A percentile compares a stretch with the other conserved stretches of the same genome.
These are phyloP conservation scores for Lates japonicus DNA, from an alignment of 2,797 vertebrate species.

Conservation along the genomic window DNA sequence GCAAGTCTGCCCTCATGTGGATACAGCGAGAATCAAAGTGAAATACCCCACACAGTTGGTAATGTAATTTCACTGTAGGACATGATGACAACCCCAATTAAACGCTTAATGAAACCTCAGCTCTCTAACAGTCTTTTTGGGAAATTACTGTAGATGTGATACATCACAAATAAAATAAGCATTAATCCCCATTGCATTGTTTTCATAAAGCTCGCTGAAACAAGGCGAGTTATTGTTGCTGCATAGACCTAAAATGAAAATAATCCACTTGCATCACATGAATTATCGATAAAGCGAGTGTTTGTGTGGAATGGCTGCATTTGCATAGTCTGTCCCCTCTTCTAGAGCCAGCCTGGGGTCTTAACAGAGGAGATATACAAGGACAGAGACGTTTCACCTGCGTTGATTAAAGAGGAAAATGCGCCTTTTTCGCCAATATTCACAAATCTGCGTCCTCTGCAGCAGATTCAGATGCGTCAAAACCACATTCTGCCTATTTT, in stretches of 20 bases:
- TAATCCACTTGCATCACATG: conserved; percentile 6
- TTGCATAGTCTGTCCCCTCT: conserved; percentile 12
- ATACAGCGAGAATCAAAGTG: conserved; percentile 59
- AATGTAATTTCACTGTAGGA: conserved; percentile 61
- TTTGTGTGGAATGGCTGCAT: conserved; percentile 23
- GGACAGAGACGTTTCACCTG: conserved; percentile 33
- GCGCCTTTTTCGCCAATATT: background rate
- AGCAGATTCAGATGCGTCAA: background rate
- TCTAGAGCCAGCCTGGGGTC: background rate
- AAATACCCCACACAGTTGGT: conserved; percentile 53
- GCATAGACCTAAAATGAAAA: background rate
- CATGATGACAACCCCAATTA: conserved; percentile 70
- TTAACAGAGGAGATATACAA: conserved; percentile 1
- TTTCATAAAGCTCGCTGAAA: conserved; percentile 13
- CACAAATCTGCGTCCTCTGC: background rate
- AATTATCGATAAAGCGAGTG: conserved; percentile 37
- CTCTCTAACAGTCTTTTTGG: conserved; percentile 52
- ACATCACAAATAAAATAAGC: conserved; percentile 34
- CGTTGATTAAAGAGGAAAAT: conserved; percentile 13
- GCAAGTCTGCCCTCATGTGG: conserved; percentile 94
- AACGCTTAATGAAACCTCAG: conserved; percentile 72
- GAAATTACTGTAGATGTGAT: conserved; percentile 39
- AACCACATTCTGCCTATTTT: background rate
- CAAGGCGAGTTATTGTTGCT: conserved; percentile 25
- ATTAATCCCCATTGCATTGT: background rate